These are phyloP conservation scores for Hetaerina titia DNA, from an alignment of 2,888 invertebrate species.

Conservation along the genomic window DNA sequence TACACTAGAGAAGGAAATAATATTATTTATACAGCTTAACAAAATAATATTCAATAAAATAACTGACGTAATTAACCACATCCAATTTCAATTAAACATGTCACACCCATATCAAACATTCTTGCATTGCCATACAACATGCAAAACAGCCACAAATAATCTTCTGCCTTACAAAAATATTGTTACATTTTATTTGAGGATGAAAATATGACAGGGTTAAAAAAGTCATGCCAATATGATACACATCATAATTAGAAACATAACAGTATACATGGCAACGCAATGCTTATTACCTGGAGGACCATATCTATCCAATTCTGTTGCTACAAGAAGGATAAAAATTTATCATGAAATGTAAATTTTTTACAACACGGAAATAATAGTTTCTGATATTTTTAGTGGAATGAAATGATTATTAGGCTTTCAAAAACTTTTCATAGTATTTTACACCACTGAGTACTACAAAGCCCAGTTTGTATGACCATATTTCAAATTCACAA, in stretches of 20 bases:
- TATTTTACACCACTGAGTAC: too few relatives aligned
- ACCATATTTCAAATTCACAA: too few relatives aligned
- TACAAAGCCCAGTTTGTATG: too few relatives aligned
- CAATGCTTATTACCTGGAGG: constrained; percentile 2
- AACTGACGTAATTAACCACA: too few relatives aligned
- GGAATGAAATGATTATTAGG: too few relatives aligned
- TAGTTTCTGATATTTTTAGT: too few relatives aligned
- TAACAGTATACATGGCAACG: background rate
- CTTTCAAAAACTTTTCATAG: too few relatives aligned
- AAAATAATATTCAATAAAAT: background rate
- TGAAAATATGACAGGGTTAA: background rate
- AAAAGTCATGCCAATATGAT: background rate
- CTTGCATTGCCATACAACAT: background rate
- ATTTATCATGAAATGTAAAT: background rate
- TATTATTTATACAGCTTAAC: background rate
- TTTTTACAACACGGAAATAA: too few relatives aligned
- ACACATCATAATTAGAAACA: background rate
- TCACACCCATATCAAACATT: too few relatives aligned
- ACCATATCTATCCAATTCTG: background rate
- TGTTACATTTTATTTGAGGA: background rate
- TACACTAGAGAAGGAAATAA: too few relatives aligned
- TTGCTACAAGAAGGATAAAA: background rate
- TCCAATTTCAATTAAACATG: too few relatives aligned
- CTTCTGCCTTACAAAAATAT: background rate
- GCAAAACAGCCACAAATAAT: background rate